phyloP scores from a whole-genome alignment of 2,888 invertebrate species.

The Cremastinae sp. region DNA sequence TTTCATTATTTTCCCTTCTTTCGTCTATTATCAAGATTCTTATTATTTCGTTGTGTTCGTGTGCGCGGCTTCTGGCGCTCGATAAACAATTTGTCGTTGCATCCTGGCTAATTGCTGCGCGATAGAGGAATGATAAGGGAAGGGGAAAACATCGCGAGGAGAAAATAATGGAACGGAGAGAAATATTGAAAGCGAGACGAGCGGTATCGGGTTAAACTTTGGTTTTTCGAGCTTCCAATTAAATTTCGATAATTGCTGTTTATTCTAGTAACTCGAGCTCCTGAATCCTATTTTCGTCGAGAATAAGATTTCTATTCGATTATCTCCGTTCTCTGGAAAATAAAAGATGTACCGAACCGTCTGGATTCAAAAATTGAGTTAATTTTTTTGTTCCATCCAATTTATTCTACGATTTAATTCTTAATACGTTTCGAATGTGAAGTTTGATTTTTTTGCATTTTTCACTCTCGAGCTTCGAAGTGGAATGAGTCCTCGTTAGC shows the following conservation, averaged over 20 bases:
- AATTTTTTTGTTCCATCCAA: too few relatives aligned
- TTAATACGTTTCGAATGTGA: too few relatives aligned
- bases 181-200: background rate
- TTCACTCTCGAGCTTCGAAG: too few relatives aligned
- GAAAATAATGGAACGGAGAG: background rate
- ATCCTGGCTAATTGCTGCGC: constrained; percentile 15
- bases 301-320: background rate
- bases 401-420: too few relatives aligned
- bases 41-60: constrained; percentile 6
- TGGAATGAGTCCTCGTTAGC: too few relatives aligned
- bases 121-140: background rate
- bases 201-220: background rate
- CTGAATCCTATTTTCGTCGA: background rate
- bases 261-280: constrained; percentile 1
- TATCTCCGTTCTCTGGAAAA: background rate
- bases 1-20: background rate
- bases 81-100: constrained; percentile 19
- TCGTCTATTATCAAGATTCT: constrained; percentile 14
- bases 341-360: background rate
- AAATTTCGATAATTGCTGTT: constrained; percentile 11
- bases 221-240: constrained; percentile 8
- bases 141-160: background rate
- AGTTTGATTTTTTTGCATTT: too few relatives aligned
- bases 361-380: too few relatives aligned
- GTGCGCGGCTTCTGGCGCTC: background rate